phyloP scores from a whole-genome alignment of 2,888 invertebrate genomes.

The Parascotia fuliginaria region DNA sequence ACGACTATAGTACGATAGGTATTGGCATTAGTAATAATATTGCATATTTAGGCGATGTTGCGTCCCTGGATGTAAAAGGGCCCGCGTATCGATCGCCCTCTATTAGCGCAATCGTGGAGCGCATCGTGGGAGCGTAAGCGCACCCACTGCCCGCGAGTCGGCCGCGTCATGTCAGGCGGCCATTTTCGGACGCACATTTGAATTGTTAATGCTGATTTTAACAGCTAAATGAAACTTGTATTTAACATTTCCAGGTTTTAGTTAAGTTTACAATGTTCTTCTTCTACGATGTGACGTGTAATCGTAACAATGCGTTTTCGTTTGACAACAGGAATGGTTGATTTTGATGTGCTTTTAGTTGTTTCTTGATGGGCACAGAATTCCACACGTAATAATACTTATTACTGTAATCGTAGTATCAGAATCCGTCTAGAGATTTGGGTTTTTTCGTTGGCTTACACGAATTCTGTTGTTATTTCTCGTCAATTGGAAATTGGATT shows the following conservation, averaged over 20 bases:
- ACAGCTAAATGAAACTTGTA: conserved; percentile 33
- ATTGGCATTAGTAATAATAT: no score
- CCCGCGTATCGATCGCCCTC: conserved; percentile 40
- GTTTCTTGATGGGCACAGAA: neutral
- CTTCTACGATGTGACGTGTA: conserved; percentile 26
- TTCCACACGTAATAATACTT: neutral
- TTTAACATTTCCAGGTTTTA: conserved; percentile 24
- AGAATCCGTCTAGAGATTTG: no score
- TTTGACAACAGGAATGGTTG: conserved; percentile 23
- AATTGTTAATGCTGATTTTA: conserved; percentile 39
- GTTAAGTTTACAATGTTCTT: conserved; percentile 16
- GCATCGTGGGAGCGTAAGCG: conserved; percentile 43
- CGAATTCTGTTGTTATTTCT: no score
- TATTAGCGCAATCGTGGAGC: conserved; percentile 38
- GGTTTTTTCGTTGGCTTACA: no score
- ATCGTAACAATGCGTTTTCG: conserved; percentile 17
- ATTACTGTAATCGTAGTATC: neutral
- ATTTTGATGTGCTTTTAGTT: conserved; percentile 20
- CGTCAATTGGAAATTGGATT: no score
- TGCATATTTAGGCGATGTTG: conserved; percentile 31
- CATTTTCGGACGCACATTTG: conserved; percentile 43
- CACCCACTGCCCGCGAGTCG: conserved; percentile 30
- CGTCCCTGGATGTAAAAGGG: conserved; percentile 37
- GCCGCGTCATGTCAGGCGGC: conserved; percentile 39
- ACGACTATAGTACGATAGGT: no score